Conservation (phyloP, 2,113 vertebrate species). For the Dasyornis broadbenti region DNA sequence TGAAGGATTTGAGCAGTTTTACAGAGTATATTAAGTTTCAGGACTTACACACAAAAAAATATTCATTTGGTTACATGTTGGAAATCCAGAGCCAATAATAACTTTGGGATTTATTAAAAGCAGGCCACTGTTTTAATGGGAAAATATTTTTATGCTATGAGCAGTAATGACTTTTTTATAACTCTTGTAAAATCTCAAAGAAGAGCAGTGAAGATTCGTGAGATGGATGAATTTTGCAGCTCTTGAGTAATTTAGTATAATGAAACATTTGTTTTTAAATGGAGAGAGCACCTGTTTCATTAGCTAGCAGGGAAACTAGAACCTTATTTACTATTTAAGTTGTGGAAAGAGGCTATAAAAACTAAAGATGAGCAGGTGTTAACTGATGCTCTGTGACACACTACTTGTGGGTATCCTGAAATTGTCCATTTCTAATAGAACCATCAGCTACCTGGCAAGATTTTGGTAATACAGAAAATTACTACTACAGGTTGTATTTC, state of each 20-base stretch:
- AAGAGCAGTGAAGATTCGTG: slow-evolving; percentile 21
- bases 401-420: not conserved
- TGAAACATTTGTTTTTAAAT: slow-evolving; percentile 11
- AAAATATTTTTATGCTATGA: slow-evolving; percentile 66
- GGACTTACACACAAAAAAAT: slow-evolving; percentile 59
- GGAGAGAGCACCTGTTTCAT: not conserved
- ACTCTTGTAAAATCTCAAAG: slow-evolving; percentile 35
- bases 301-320: not conserved
- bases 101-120: slow-evolving; percentile 69
- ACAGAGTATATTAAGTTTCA: slow-evolving; percentile 63
- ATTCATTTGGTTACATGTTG: slow-evolving; percentile 57
- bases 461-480: not conserved
- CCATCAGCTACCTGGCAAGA: not conserved
- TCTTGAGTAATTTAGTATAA: not conserved
- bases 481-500: not conserved
- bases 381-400: not conserved
- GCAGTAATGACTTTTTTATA: slow-evolving; percentile 49
- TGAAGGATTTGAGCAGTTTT: slow-evolving; percentile 65
- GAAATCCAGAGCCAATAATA: slow-evolving; percentile 64
- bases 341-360: slow-evolving; percentile 1
- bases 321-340: not conserved
- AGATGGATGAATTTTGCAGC: not conserved
- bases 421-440: not conserved
- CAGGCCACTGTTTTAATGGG: slow-evolving; percentile 66
- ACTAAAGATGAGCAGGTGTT: not conserved